These are phyloP conservation scores for Hydropsyche betteni DNA, from an alignment of 2,888 invertebrate genomes.

Conservation along the genomic window DNA sequence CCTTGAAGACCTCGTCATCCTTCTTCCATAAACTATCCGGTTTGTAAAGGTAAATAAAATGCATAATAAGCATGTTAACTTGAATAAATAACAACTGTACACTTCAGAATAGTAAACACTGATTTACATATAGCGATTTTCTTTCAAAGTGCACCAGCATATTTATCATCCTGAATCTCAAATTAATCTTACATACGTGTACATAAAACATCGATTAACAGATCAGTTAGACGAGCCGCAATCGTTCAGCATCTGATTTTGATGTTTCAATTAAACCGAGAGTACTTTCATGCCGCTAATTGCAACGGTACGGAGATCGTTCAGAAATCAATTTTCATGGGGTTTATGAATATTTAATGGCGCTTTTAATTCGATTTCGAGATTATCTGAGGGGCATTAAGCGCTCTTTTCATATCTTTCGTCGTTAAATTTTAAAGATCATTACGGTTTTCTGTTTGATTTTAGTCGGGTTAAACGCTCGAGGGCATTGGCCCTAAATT, in stretches of 20 bases:
- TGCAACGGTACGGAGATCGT: conserved; percentile 12
- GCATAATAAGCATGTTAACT: too few species aligned
- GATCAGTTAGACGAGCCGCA: too few species aligned
- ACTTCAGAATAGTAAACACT: too few species aligned
- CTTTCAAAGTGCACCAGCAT: too few species aligned
- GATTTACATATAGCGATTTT: too few species aligned
- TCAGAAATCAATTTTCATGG: conserved; percentile 5
- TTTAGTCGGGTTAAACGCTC: not conserved
- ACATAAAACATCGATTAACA: too few species aligned
- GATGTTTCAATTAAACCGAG: conserved; percentile 8
- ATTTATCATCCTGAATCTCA: too few species aligned
- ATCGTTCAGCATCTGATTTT: not conserved
- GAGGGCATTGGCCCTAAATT: not conserved
- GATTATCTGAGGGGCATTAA: not conserved
- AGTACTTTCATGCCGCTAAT: not conserved
- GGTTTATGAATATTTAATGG: conserved; percentile 11
- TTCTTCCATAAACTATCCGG: conserved; percentile 17
- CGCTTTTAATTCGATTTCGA: conserved; percentile 8
- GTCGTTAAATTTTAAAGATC: conserved; percentile 6
- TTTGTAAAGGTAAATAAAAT: not conserved
- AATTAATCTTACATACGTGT: too few species aligned
- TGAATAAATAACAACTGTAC: too few species aligned
- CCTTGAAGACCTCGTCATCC: conserved; percentile 15
- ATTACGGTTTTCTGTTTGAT: conserved; percentile 10
- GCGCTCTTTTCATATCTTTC: not conserved